Conservation (phyloP, 2,797 vertebrate species). For the Odontamblyopus lacepedii region DNA sequence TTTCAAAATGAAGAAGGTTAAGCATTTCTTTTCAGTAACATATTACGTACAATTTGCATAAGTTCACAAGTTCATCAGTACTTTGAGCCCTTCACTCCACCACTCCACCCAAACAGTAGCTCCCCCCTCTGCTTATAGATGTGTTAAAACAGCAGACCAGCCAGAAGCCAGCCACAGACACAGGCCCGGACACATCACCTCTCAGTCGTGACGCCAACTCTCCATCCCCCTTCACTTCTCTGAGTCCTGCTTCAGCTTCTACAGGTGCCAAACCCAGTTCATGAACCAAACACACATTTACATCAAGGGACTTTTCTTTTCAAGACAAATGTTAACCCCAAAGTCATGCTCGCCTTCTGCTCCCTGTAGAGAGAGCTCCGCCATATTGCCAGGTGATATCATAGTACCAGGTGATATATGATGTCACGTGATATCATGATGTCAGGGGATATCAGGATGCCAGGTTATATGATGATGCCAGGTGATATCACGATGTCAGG, state of each 20-base stretch:
- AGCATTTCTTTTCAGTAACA: no score
- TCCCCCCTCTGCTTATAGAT: constrained; percentile 52
- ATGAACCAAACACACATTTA: constrained; percentile 33
- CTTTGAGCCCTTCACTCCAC: constrained; percentile 16
- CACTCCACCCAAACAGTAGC: constrained; percentile 47
- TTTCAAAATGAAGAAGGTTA: no score
- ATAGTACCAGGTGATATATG: constrained; percentile 70
- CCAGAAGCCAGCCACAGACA: constrained; percentile 40
- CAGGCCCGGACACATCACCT: constrained; percentile 73
- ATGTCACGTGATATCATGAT: no score
- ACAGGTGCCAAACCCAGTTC: constrained; percentile 39
- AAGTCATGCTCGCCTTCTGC: constrained; percentile 33
- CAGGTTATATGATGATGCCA: no score
- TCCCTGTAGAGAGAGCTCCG: constrained; percentile 41
- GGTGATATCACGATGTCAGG: no score
- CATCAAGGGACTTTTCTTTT: constrained; percentile 31
- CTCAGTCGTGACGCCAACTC: constrained; percentile 47
- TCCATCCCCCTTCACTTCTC: constrained; percentile 27
- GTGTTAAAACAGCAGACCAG: constrained; percentile 50
- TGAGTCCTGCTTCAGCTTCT: constrained; percentile 18
- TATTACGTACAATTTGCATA: no score
- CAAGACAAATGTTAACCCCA: constrained; percentile 25
- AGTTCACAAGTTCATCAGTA: no score
- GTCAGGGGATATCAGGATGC: no score
- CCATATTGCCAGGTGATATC: constrained; percentile 70